Evolutionary conservation across 2,113 vertebrate genomes (phyloP).

Genomic region (Accipiter virgatus): DNA sequence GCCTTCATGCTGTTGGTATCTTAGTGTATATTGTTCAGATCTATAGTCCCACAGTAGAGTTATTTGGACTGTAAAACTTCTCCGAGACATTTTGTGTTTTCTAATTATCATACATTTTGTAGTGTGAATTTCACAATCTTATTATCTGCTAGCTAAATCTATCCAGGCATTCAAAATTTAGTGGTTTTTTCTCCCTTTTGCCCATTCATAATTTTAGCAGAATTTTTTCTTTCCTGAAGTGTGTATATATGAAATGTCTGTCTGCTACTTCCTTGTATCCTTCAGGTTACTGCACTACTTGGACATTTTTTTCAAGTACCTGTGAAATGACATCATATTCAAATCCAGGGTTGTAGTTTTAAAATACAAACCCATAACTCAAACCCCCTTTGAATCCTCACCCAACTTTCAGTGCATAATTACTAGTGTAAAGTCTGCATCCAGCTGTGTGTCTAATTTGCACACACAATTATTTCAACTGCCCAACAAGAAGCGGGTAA

Average conservation of each 20-base stretch:
- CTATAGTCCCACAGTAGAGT: neutral
- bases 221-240: neutral
- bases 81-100: neutral
- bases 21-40: neutral
- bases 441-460: neutral
- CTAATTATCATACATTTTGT: neutral
- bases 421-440: neutral
- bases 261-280: neutral
- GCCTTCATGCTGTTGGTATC: neutral
- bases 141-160: slow-evolving; percentile 21
- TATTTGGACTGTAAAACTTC: neutral
- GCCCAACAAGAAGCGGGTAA: neutral
- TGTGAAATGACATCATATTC: neutral
- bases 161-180: neutral
- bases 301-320: neutral
- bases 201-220: neutral
- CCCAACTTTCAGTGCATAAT: neutral
- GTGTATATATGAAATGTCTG: neutral
- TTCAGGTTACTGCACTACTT: neutral
- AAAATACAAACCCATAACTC: neutral
- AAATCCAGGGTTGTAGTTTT: neutral
- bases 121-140: neutral
- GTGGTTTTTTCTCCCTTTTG: neutral
- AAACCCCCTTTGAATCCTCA: neutral
- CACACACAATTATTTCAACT: neutral